phyloP scores from a whole-genome alignment of 2,888 invertebrate genomes.

The Epinotia bilunana region DNA sequence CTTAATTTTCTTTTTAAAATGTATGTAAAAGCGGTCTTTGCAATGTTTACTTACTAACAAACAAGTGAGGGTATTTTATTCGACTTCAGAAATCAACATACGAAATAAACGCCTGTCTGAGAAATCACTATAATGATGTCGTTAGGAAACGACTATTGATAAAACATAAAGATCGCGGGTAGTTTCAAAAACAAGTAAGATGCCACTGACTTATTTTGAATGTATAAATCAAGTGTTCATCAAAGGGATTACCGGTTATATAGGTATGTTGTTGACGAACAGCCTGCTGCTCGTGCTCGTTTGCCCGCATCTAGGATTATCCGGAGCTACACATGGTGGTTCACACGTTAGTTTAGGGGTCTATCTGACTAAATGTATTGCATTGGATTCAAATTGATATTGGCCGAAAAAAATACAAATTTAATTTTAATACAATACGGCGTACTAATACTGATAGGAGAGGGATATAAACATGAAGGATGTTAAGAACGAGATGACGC shows the following conservation, averaged over 20 bases:
- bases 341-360: background rate
- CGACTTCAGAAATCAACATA: background rate
- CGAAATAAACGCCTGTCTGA: background rate
- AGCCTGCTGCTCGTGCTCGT: constrained; percentile 4
- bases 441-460: no score
- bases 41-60: background rate
- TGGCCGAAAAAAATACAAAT: background rate
- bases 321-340: background rate
- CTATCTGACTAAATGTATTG: background rate
- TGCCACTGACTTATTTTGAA: no score
- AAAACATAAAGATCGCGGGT: background rate
- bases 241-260: background rate
- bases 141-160: background rate
- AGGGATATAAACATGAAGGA: no score
- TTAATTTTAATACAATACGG: no score
- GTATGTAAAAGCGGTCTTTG: no score
- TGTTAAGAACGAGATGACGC: no score
- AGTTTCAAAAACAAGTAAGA: no score
- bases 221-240: no score
- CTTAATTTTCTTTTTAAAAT: no score
- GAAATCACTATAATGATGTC: background rate
- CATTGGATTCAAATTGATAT: background rate
- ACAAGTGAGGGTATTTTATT: background rate
- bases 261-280: background rate
- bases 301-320: constrained; percentile 13